phyloP scores from a whole-genome alignment of 2,888 invertebrate species.

The Prionchulus punctatus region DNA sequence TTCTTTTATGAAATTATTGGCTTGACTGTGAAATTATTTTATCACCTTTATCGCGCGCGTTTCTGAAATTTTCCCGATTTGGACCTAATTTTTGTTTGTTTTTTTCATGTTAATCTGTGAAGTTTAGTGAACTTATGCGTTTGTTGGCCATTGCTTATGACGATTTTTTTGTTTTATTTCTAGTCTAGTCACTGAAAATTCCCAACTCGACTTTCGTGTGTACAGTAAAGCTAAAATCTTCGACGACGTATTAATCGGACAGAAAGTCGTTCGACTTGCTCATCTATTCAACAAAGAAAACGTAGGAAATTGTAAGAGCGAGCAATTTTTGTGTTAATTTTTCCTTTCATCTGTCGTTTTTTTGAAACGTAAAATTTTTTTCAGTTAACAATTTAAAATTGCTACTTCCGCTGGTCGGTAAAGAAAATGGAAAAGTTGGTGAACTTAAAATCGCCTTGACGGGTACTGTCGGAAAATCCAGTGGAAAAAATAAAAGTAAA shows the following conservation, averaged over 20 bases:
- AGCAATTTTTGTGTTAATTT: neutral
- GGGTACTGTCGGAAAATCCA: conserved; percentile 16
- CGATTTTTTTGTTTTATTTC: neutral
- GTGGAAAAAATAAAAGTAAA: no score
- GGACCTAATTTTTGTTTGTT: neutral
- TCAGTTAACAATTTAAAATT: conserved; percentile 11
- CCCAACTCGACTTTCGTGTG: conserved; percentile 14
- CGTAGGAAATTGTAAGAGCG: conserved; percentile 9
- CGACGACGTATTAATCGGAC: conserved; percentile 24
- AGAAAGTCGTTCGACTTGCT: conserved; percentile 23
- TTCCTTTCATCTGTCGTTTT: neutral
- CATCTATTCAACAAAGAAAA: conserved; percentile 21
- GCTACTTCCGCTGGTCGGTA: conserved; percentile 17
- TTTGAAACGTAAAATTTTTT: neutral
- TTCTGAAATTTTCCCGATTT: neutral
- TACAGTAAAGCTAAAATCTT: conserved; percentile 26
- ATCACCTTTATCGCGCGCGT: no score
- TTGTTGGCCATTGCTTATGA: no score
- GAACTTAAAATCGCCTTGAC: conserved; percentile 19
- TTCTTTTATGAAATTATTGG: neutral
- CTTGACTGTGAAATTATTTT: no score
- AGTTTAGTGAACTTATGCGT: no score
- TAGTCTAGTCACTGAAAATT: conserved; percentile 12
- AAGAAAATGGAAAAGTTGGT: conserved; percentile 19
- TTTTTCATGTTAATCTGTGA: no score